Base-by-base conservation (phyloP, 2,888 invertebrate genomes). In the Seira sanloemensis region DNA sequence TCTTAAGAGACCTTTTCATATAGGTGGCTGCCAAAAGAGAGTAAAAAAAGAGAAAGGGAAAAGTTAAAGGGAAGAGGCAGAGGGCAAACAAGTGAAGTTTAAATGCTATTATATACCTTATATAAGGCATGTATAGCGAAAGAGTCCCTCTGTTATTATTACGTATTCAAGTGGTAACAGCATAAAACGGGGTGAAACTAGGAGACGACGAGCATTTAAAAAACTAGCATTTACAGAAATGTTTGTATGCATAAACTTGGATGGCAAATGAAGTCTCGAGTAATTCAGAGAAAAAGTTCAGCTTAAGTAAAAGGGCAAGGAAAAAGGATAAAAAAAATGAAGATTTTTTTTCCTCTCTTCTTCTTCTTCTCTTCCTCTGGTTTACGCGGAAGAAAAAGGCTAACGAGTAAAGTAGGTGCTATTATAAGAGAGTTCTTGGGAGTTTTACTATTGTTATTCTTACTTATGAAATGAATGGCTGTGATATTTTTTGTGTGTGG, bases 181-280 rank as follows among this genome's bases (percentile, higher is more conserved):
- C 73, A 27, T 73, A 27, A 26, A 74, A 62, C 73, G 77, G 73
- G 68, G 84, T 65, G 81, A 84, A 73, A 73, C 50, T 67, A 76
- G 71, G 86, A 68, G 58, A 27, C 46, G 79, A 78, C 73, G 74
- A 81, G 81, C 81, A 81, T 82, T 82, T 82, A 82, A 82, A 78
- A 82, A 77, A 68, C 26, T 18, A 68, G 26, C 25, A 50, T 74
- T 58, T 74, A 21, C 18, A 19, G 21, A 19, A 12, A 23, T 73
- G 26, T 75, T 19, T 77, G 77, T 27, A 77, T 67, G 54, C 77
- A 77, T 77, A 77, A 77, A 73, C 73, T 73, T 73, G 86, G 86
- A 86, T 84, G 85, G 88, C 82, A 88, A 88, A 88, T 88, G 88
- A 88, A 88, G 88, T 88, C 87, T 87, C 84, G 84, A 87, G 88